Percentiles rank a stretch among this genome's conserved stretches.
Evolutionary conservation across 2,797 vertebrate genomes (phyloP).

Genomic region (Zenarchopterus dispar): DNA sequence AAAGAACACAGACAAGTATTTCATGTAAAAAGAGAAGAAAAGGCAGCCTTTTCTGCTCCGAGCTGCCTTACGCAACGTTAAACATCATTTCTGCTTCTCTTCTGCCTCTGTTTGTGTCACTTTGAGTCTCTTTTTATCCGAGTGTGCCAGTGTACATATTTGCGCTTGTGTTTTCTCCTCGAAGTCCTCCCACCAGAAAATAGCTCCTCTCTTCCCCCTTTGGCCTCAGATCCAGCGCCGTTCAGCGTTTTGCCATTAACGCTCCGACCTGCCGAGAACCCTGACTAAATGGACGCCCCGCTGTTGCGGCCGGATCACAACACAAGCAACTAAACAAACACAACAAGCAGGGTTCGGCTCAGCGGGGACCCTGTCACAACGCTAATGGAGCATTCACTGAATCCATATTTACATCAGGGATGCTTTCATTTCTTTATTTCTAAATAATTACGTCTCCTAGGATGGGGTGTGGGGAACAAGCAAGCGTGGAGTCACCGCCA

Average conservation of each 20-base stretch:
- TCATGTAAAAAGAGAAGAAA: neutral
- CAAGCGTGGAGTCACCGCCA: conserved; percentile 36
- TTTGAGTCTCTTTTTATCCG: conserved; percentile 15
- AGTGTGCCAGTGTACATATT: conserved; percentile 4
- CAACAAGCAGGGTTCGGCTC: conserved; percentile 46
- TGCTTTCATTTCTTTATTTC: conserved; percentile 54
- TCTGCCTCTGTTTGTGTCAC: conserved; percentile 23
- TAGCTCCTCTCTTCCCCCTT: conserved; percentile 32
- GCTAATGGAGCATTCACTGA: conserved; percentile 59
- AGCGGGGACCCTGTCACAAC: conserved; percentile 43
- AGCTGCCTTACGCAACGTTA: conserved; percentile 7
- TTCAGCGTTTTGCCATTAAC: conserved; percentile 47
- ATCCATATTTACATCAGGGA: conserved; percentile 54
- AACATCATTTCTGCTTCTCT: conserved; percentile 12
- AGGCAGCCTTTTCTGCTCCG: conserved; percentile 1
- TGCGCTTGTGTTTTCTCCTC: conserved; percentile 14
- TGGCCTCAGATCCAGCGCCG: conserved; percentile 33
- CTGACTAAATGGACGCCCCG: conserved; percentile 53
- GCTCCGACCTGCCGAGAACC: conserved; percentile 47
- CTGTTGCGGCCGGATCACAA: conserved; percentile 51
- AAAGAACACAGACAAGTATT: conserved; percentile 11
- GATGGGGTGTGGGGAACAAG: conserved; percentile 13
- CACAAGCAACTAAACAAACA: conserved; percentile 56
- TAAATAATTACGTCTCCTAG: conserved; percentile 57
- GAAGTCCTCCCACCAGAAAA: conserved; percentile 41